These are phyloP conservation scores for Rhinoraja longicauda DNA, from an alignment of 2,797 vertebrate species.

Conservation along the genomic window DNA sequence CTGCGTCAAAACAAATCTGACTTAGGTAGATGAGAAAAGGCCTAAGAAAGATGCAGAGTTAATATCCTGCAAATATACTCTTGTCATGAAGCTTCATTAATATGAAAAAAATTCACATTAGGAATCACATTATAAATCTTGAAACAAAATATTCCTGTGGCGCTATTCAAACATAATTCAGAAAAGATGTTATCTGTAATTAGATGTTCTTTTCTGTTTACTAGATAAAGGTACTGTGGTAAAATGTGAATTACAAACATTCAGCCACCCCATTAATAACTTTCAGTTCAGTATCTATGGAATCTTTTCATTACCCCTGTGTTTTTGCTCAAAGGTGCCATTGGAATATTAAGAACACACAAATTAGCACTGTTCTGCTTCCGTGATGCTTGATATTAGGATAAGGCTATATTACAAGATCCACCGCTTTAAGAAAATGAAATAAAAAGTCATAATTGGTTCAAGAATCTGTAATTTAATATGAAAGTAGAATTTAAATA, in stretches of 20 bases:
- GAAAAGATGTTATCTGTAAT: conserved; percentile 74
- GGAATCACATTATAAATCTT: conserved; percentile 69
- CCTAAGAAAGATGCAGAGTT: conserved; percentile 50
- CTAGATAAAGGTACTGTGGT: conserved; percentile 64
- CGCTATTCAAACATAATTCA: conserved; percentile 62
- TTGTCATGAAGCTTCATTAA: conserved; percentile 55
- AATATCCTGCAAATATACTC: conserved; percentile 67
- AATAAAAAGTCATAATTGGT: background rate
- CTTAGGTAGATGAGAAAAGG: conserved; percentile 58
- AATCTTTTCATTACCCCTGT: conserved; percentile 14
- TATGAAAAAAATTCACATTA: conserved; percentile 60
- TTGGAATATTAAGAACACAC: conserved; percentile 17
- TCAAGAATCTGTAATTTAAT: background rate
- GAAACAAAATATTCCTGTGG: conserved; percentile 68
- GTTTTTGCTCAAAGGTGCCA: background rate
- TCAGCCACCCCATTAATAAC: conserved; percentile 67
- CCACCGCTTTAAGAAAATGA: background rate
- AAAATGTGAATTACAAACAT: conserved; percentile 65
- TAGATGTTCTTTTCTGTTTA: conserved; percentile 65
- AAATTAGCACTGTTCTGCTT: background rate
- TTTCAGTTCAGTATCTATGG: conserved; percentile 57
- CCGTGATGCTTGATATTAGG: background rate
- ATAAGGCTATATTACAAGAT: background rate
- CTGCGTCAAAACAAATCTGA: conserved; percentile 44
- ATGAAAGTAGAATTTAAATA: background rate